Evolutionary conservation across 2,797 vertebrate species (phyloP).

Genomic region (Brotula barbata): DNA sequence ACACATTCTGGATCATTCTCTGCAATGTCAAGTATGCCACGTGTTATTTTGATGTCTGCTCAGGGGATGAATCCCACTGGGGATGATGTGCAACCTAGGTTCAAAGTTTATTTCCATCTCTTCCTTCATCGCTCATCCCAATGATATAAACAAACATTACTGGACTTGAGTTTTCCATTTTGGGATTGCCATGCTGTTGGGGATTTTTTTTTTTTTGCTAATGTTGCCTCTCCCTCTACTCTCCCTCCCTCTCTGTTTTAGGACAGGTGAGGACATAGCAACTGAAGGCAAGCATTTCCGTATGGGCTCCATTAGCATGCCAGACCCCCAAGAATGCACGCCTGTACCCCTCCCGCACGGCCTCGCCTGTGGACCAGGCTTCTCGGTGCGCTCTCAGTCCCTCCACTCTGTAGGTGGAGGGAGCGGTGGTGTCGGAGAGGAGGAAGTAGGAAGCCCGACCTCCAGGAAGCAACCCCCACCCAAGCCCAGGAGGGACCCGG

Average conservation of each 20-base stretch:
- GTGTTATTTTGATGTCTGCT: constrained; percentile 6
- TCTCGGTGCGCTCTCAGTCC: constrained; percentile 94
- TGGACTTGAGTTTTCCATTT: too few species aligned
- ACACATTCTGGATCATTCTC: constrained; percentile 4
- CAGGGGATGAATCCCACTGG: constrained; percentile 4
- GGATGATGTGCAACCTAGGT: neutral
- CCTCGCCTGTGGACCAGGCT: constrained; percentile 86
- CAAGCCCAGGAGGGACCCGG: constrained; percentile 96
- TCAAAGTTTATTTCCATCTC: constrained; percentile 6
- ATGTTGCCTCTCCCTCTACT: too few species aligned
- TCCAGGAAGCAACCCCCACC: constrained; percentile 95
- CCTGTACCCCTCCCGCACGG: constrained; percentile 77
- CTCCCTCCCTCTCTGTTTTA: constrained; percentile 63
- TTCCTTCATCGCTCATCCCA: neutral
- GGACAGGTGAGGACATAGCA: constrained; percentile 90
- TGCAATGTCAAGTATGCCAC: neutral
- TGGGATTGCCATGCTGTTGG: too few species aligned
- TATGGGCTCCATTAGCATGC: constrained; percentile 97
- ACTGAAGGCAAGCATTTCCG: constrained; percentile 94
- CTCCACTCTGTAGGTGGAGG: constrained; percentile 94
- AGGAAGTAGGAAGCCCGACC: constrained; percentile 90
- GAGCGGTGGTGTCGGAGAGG: constrained; percentile 83
- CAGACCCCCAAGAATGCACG: constrained; percentile 89
- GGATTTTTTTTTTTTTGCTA: too few species aligned
- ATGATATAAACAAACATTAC: neutral